Evolutionary conservation across 2,888 invertebrate species (phyloP).

Genomic region (Sympetrum striolatum): DNA sequence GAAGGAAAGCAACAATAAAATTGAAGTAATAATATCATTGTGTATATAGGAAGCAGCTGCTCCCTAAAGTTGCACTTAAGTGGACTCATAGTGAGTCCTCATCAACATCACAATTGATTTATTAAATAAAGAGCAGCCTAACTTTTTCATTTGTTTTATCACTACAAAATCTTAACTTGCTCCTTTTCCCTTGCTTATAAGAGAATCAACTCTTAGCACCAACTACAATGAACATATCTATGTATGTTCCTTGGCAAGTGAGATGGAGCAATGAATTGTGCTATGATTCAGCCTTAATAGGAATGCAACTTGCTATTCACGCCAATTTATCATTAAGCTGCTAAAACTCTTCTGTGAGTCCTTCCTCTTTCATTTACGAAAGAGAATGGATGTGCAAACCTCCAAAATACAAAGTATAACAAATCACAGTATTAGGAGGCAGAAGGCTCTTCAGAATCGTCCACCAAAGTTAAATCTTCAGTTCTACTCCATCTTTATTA

Average conservation of each 20-base stretch:
- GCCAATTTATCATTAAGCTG: slow-evolving; percentile 12
- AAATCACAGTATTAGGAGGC: slow-evolving; percentile 23
- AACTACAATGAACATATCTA: background rate
- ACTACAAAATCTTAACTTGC: slow-evolving; percentile 23
- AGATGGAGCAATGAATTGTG: slow-evolving; percentile 21
- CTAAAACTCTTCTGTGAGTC: slow-evolving; percentile 19
- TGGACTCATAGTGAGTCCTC: slow-evolving; percentile 1
- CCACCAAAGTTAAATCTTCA: background rate
- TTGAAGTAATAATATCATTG: background rate
- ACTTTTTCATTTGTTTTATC: background rate
- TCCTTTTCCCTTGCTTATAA: background rate
- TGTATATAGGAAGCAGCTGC: slow-evolving; percentile 29
- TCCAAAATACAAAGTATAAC: background rate
- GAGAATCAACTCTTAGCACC: slow-evolving; percentile 17
- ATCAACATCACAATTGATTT: slow-evolving; percentile 16
- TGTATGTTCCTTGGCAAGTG: background rate
- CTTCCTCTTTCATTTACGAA: background rate
- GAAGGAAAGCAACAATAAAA: background rate
- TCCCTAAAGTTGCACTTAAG: slow-evolving; percentile 11
- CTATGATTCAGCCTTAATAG: slow-evolving; percentile 21
- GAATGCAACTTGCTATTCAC: background rate
- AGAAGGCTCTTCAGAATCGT: background rate
- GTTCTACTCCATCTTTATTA: background rate
- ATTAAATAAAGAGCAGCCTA: slow-evolving; percentile 22
- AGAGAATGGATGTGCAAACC: background rate